A percentile compares a stretch with the other conserved stretches of the same genome.
Evolutionary conservation across 2,797 vertebrate genomes (phyloP).

Genomic region (Rhynchonycteris naso): DNA sequence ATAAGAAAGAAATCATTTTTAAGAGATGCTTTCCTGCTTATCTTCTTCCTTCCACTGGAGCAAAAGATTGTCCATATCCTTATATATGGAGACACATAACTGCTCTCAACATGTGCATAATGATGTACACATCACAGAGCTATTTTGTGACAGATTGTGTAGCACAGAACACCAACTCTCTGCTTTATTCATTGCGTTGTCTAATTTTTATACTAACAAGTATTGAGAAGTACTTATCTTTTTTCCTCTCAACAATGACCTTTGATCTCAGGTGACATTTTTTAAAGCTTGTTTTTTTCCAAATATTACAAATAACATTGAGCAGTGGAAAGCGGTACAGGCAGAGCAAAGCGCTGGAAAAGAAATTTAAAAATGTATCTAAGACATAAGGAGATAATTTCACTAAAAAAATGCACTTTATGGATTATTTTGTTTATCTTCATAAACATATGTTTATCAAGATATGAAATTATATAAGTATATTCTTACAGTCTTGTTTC

Average conservation of each 20-base stretch:
- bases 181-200: neutral
- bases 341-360: slow-evolving; percentile 38
- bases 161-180: neutral
- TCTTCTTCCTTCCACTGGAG: neutral
- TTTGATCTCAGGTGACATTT: neutral
- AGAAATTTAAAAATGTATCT: slow-evolving; percentile 28
- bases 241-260: neutral
- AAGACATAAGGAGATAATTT: slow-evolving; percentile 65
- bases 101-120: neutral
- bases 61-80: neutral
- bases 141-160: neutral
- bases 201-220: neutral
- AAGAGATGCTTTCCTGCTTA: neutral
- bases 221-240: neutral
- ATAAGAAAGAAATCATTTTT: neutral
- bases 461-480: slow-evolving; percentile 66
- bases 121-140: neutral
- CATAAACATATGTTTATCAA: slow-evolving; percentile 76
- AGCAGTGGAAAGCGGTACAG: neutral
- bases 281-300: neutral
- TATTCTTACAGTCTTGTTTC: slow-evolving; percentile 73
- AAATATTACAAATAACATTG: slow-evolving; percentile 13
- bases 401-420: slow-evolving; percentile 54
- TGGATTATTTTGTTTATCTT: slow-evolving; percentile 70
- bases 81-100: neutral